Percentiles rank a stretch among this genome's conserved stretches.
Evolutionary conservation across 30 jellyfish, hydroid and myxozoan species (phyloP).

Genomic region (Pseudorhiza aurosa): DNA sequence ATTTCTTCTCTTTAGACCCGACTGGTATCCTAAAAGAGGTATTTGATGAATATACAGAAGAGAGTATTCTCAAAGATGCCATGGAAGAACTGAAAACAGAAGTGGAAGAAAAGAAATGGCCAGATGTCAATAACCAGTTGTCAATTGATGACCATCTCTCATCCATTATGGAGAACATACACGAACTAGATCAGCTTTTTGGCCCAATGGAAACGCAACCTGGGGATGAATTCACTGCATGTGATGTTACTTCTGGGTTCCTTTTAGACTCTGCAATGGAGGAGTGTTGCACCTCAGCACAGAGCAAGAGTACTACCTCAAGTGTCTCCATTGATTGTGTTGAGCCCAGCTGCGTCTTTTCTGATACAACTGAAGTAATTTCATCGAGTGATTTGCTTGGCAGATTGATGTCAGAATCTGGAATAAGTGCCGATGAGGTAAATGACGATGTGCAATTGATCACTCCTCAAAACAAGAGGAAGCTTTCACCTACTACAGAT

Average conservation of each 20-base stretch:
- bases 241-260: not conserved
- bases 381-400: conserved; percentile 41
- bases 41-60: conserved; percentile 26
- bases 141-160: not conserved
- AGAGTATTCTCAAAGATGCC: conserved; percentile 37
- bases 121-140: not conserved
- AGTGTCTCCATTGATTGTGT: conserved; percentile 13
- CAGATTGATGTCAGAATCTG: conserved; percentile 41
- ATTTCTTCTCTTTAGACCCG: not conserved
- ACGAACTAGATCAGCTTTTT: not conserved
- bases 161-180: not conserved
- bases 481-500: not conserved
- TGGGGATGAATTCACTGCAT: not conserved
- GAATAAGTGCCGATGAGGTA: conserved; percentile 1
- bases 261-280: not conserved
- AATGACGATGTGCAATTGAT: not conserved
- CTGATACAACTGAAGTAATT: conserved; percentile 45
- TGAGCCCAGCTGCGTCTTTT: conserved; percentile 14
- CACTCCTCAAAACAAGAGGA: not conserved
- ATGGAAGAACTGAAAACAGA: conserved; percentile 28
- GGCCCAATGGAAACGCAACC: not conserved
- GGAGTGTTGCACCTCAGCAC: not conserved
- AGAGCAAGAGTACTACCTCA: not conserved
- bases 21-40: not conserved
- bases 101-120: not conserved